These are phyloP conservation scores for Caracal caracal DNA, from an alignment of 2,113 vertebrate genomes.

Conservation along the genomic window DNA sequence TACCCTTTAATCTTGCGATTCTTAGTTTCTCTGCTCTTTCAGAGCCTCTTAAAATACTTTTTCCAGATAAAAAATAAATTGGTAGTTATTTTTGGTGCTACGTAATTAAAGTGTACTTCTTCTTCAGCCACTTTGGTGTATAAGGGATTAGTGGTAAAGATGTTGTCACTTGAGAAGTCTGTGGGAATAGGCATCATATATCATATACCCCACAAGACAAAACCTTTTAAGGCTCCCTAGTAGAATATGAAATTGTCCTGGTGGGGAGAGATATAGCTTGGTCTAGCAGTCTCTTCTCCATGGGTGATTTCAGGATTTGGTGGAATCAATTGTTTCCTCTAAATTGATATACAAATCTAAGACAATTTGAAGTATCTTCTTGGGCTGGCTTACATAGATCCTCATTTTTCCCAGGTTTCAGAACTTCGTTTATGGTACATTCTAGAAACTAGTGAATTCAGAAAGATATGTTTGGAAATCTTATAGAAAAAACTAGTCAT, in stretches of 20 bases:
- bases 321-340: neutral
- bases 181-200: neutral
- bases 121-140: neutral
- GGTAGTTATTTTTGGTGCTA: neutral
- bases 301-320: neutral
- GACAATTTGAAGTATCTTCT: neutral
- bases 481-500: neutral
- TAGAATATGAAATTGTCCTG: neutral
- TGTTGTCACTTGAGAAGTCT: neutral
- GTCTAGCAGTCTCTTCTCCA: neutral
- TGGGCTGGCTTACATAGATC: neutral
- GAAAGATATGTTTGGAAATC: neutral
- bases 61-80: slow-evolving; percentile 37
- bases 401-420: neutral
- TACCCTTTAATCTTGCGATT: neutral
- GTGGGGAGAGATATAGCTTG: fast-evolving
- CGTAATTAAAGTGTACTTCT: neutral
- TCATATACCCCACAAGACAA: neutral
- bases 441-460: slow-evolving; percentile 21
- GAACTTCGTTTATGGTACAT: neutral
- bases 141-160: neutral
- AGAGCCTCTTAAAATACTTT: slow-evolving; percentile 18
- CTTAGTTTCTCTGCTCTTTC: slow-evolving; percentile 42
- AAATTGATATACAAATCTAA: neutral
- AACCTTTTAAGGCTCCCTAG: neutral